These are phyloP conservation scores for Noctua janthina DNA, from an alignment of 2,888 invertebrate species.

Conservation along the genomic window DNA sequence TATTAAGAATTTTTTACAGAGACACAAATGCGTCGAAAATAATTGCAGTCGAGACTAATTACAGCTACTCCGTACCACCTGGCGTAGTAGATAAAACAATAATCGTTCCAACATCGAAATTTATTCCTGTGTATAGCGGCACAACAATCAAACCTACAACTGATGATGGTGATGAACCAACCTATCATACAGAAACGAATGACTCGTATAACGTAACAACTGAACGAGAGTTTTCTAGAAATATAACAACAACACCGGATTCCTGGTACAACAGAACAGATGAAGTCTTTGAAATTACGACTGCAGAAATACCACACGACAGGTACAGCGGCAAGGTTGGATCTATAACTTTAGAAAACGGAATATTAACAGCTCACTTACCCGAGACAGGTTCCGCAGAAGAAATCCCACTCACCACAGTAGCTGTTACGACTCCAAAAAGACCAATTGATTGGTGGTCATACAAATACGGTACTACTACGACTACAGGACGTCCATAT, in stretches of 20 bases:
- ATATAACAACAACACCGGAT: too few relatives aligned
- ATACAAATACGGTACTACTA: too few relatives aligned
- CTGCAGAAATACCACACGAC: neutral
- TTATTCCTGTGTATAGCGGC: too few relatives aligned
- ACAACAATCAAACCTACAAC: neutral
- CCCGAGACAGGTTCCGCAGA: neutral
- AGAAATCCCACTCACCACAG: too few relatives aligned
- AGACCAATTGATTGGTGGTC: too few relatives aligned
- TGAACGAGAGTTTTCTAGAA: neutral
- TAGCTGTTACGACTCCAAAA: too few relatives aligned
- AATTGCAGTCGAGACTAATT: neutral
- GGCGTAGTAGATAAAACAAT: neutral
- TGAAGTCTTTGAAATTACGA: neutral
- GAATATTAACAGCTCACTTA: neutral
- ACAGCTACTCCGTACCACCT: neutral
- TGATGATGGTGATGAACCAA: neutral
- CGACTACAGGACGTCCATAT: too few relatives aligned
- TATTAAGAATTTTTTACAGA: constrained; percentile 12
- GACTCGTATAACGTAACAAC: neutral
- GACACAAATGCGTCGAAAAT: neutral
- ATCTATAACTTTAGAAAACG: neutral
- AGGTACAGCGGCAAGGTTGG: neutral
- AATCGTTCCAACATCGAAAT: too few relatives aligned
- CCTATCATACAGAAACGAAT: neutral
- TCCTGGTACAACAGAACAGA: too few relatives aligned